Conservation (phyloP, 2,797 vertebrate genomes). For the Allobates femoralis region DNA sequence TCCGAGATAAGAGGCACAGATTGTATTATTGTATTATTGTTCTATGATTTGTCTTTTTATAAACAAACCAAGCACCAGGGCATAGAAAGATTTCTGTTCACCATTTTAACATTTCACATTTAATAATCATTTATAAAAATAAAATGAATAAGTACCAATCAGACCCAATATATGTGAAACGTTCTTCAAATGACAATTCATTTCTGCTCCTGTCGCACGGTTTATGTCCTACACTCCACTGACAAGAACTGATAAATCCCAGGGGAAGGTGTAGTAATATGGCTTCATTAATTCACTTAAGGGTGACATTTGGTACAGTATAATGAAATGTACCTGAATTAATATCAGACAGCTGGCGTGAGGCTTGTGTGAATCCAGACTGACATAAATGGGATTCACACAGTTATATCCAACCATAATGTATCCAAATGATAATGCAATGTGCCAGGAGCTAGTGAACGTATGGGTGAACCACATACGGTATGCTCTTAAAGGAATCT, state of each 20-base stretch:
- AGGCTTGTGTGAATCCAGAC: not conserved
- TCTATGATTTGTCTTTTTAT: too few species aligned
- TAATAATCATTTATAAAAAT: not conserved
- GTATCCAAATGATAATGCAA: not conserved
- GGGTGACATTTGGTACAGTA: conserved; percentile 5
- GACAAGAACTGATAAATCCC: not conserved
- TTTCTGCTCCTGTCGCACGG: not conserved
- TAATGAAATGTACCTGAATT: conserved; percentile 14
- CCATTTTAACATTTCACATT: not conserved
- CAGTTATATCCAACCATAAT: not conserved
- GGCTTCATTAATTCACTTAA: conserved; percentile 9
- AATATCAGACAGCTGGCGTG: not conserved
- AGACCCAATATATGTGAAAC: not conserved
- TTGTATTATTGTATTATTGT: too few species aligned
- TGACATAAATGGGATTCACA: not conserved
- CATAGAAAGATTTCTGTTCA: too few species aligned
- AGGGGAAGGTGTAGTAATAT: not conserved
- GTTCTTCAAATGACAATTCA: not conserved
- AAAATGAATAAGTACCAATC: not conserved
- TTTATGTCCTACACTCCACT: not conserved
- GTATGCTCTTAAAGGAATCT: too few species aligned
- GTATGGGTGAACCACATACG: not conserved
- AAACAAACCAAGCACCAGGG: too few species aligned
- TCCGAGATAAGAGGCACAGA: too few species aligned
- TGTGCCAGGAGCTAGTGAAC: not conserved